These are phyloP conservation scores for Drosophila bifasciata DNA, from an alignment of 1,140 invertebrate species.

Conservation along the genomic window DNA sequence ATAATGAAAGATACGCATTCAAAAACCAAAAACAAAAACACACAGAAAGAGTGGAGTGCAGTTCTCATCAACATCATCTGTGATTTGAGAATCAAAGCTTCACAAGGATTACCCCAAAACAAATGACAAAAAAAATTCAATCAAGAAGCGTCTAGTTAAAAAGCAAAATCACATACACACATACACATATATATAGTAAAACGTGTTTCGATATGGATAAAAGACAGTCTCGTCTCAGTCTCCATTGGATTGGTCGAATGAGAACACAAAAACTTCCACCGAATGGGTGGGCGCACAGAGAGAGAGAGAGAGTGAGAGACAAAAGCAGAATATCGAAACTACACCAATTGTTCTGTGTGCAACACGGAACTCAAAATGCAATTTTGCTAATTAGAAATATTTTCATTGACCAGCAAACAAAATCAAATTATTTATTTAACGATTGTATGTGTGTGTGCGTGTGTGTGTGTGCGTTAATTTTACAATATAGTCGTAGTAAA, in stretches of 20 bases:
- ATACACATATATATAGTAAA: constrained; percentile 9
- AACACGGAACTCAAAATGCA: constrained; percentile 65
- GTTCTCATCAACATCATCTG: constrained; percentile 37
- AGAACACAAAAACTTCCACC: constrained; percentile 28
- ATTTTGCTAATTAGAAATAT: constrained; percentile 76
- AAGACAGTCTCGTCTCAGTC: constrained; percentile 11
- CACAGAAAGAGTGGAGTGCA: constrained; percentile 17
- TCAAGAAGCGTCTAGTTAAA: constrained; percentile 48
- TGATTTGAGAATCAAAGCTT: constrained; percentile 41
- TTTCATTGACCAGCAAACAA: constrained; percentile 69
- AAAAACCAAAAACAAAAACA: constrained; percentile 35
- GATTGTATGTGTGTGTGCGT: constrained; percentile 36
- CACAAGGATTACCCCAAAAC: constrained; percentile 37
- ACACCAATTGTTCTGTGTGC: constrained; percentile 49
- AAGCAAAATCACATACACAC: constrained; percentile 47
- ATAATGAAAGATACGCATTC: constrained; percentile 33
- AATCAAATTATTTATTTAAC: constrained; percentile 67
- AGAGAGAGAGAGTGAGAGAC: constrained; percentile 28
- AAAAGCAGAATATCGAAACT: constrained; percentile 45
- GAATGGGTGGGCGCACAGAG: neutral
- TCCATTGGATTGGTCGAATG: constrained; percentile 7
- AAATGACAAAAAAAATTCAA: constrained; percentile 42
- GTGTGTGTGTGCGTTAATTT: constrained; percentile 49
- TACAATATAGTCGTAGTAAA: too few relatives aligned
- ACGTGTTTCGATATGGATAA: constrained; percentile 24